These are phyloP conservation scores for Odocoileus hemionus DNA, from an alignment of 2,113 vertebrate genomes.

Conservation along the genomic window DNA sequence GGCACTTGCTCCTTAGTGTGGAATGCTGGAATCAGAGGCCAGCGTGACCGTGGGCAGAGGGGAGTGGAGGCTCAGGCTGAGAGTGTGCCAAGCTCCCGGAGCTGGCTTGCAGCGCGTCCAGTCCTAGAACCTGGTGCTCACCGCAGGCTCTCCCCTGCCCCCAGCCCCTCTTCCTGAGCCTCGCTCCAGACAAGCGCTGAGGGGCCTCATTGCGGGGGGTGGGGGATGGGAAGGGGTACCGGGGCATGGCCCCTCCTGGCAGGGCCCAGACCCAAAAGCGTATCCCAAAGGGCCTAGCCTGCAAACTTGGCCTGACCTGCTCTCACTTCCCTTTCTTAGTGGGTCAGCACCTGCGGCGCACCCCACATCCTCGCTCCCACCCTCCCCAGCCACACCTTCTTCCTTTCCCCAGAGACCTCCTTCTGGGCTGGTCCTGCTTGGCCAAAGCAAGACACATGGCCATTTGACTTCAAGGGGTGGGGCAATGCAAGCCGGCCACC, in stretches of 20 bases:
- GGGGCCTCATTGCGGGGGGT: fast-evolving
- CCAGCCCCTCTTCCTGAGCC: not conserved
- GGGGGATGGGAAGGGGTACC: fast-evolving
- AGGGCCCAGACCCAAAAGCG: not conserved
- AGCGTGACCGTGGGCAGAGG: fast-evolving
- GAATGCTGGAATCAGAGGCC: not conserved
- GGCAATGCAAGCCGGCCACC: not conserved
- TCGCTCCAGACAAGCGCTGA: not conserved
- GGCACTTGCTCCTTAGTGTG: not conserved
- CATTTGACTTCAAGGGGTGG: not conserved
- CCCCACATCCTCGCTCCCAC: not conserved
- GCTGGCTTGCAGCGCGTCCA: not conserved
- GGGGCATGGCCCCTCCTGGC: not conserved
- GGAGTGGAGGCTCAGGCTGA: not conserved
- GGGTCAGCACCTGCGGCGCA: not conserved
- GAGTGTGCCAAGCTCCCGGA: fast-evolving
- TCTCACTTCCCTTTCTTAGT: constrained; percentile 61
- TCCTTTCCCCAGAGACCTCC: not conserved
- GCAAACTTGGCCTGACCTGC: not conserved
- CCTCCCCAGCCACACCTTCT: constrained; percentile 24
- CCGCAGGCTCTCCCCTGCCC: not conserved
- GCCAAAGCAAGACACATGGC: not conserved
- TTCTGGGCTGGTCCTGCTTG: not conserved
- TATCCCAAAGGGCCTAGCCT: not conserved
- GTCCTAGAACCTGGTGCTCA: not conserved